Evolutionary conservation across 2,113 vertebrate species (phyloP), one percentile per base, ranked within the genome.

Genomic region (Drymodes brunneopygia): DNA sequence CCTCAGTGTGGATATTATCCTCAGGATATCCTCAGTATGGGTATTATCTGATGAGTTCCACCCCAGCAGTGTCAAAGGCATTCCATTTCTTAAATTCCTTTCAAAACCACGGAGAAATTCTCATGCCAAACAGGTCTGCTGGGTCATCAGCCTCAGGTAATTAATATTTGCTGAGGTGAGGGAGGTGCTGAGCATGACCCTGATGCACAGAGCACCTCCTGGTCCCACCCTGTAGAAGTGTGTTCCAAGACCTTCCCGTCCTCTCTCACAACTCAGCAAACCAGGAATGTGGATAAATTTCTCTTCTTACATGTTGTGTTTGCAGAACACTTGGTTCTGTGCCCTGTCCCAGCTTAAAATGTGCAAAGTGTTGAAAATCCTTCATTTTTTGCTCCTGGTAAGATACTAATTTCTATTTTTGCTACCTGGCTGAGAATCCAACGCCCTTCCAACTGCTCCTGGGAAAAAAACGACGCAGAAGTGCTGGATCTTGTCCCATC

Each of bases 341-440:
- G 57, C 44, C 25, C 60, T 58, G 5, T 50, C 33, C 22, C 78
- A 51, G 38, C 25, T 54, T 77, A 53, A 92, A 70, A 81, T 33
- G 35, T 15, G 21, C 33, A 33, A 64, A 82, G 24, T 56, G 51
- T 56, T 74, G 62, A 88, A 82, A 88, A 27, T 36, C 48, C 23
- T 69, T 53, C 10, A 4, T 12, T 33, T 88, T 80, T 33, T 35
- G 58, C n/a, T 50, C 13, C 20, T 65, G 40, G 2, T 53, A 75
- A 86, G 31, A 38, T 33, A 11, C 6, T 48, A 1, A 12, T 61
- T 83, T 28, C 15, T 77, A 9, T 29, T 92, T 88, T 57, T 53
- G 22, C 40, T 75, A 86, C 66, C 53, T 88, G 71, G 13, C 53
- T 96, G 72, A 73, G 67, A 81, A 77, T 36, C 61, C 25, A 67